Percentiles rank a stretch among this genome's conserved stretches.
phyloP scores from a whole-genome alignment of 2,888 invertebrate species.

The Perdita meconis region DNA sequence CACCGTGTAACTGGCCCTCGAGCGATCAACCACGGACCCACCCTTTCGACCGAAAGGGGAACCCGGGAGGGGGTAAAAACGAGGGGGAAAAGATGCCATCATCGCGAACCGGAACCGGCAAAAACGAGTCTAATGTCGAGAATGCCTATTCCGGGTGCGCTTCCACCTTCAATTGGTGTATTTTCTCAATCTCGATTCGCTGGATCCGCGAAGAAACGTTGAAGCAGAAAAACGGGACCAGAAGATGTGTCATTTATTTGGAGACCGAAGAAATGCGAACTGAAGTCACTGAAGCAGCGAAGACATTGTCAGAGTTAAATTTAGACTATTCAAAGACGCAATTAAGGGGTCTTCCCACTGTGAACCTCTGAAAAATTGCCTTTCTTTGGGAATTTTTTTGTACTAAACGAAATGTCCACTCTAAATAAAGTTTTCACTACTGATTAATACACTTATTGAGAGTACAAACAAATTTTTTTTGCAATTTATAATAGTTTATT shows the following conservation, averaged over 20 bases:
- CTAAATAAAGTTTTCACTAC: too few species aligned
- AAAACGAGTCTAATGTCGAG: slow-evolving; percentile 26
- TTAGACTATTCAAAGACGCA: too few species aligned
- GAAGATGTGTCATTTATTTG: not conserved
- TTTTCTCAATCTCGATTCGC: slow-evolving; percentile 16
- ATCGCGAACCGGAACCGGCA: slow-evolving; percentile 10
- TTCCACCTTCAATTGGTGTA: slow-evolving; percentile 6
- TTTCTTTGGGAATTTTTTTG: too few species aligned
- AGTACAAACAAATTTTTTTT: too few species aligned
- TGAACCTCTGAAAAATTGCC: too few species aligned
- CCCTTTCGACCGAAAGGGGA: slow-evolving; percentile 36
- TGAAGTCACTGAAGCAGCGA: too few species aligned
- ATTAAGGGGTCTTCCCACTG: too few species aligned
- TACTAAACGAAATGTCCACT: too few species aligned
- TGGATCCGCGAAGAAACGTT: not conserved
- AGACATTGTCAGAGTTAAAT: too few species aligned
- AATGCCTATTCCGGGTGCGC: not conserved
- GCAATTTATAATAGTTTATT: too few species aligned
- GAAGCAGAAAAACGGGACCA: too few species aligned
- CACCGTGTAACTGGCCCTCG: slow-evolving; percentile 70
- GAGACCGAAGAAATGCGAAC: not conserved
- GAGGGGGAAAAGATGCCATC: not conserved
- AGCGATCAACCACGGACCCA: slow-evolving; percentile 60
- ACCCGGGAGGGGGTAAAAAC: slow-evolving; percentile 22
- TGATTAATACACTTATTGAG: too few species aligned